Evolutionary conservation across 2,113 vertebrate species (phyloP), one percentile per base, ranked within the genome.

Genomic region (Chamaetylas fuelleborni): DNA sequence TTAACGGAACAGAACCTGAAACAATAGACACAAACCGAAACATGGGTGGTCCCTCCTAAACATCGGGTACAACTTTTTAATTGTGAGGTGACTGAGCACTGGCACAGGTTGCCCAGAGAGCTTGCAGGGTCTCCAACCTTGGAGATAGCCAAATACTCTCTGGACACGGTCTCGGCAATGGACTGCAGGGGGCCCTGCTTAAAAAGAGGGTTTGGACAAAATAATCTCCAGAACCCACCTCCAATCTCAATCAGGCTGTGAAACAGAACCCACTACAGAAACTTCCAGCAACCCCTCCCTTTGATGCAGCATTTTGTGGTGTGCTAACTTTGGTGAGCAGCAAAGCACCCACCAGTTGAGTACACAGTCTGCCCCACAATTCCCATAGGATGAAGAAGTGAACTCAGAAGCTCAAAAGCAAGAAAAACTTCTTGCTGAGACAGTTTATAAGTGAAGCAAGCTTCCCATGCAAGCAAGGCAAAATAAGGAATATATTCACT

Each of bases 111-210:
- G 51, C 19, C 45, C 38, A 31, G 31, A 53, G n/a, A 61, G 8
- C 4, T 19, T 28, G 20, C 19, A 8, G n/a, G 19, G 34, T 51
- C n/a, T 69, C 19, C 15, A 36, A 38, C 19, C 31, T 56, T 43
- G 34, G 38, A 83, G 23, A 34, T 1, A 67, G 2, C 42, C 43
- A 66, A 43, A 40, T 12, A 31, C 17, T 3, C 4, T 15, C 28
- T 54, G 17, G 24, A 83, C 19, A n/a, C 1, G 9, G 48, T 33
- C 26, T 40, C 0, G 1, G 58, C 33, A 58, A 56, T 5, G 3
- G 11, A n/a, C 12, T 62, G 11, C 2, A 71, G n/a, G 14, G 12
- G 5, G 5, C 36, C 5, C 48, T 67, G 45, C 50, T 29, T 64
- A 5, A 85, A 54, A 45, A 88, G 26, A 6, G 3, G 8, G 19